Conservation (phyloP, 1,140 invertebrate genomes). For the Zaprionus ghesquierei region DNA sequence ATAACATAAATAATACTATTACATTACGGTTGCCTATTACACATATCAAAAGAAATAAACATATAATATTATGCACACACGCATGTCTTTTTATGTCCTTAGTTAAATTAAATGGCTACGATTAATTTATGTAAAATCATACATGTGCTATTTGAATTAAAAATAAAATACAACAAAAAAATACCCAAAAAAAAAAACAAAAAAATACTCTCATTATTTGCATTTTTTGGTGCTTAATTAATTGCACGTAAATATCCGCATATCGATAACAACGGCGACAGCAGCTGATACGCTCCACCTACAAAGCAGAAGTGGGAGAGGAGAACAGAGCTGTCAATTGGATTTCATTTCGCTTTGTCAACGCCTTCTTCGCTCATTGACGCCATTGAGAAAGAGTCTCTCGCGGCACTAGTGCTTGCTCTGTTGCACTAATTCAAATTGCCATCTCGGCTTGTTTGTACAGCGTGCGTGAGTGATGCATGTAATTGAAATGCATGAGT, state of each 20-base stretch:
- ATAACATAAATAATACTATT: constrained; percentile 43
- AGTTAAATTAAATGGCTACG: constrained; percentile 62
- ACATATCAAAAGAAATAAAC: constrained; percentile 33
- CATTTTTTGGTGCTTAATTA: background rate
- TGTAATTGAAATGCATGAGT: constrained; percentile 11
- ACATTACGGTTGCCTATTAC: constrained; percentile 41
- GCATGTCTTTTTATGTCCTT: constrained; percentile 55
- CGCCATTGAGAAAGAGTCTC: constrained; percentile 28
- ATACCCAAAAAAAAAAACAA: background rate
- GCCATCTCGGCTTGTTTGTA: constrained; percentile 12
- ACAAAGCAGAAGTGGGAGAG: constrained; percentile 1
- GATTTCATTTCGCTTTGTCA: constrained; percentile 25
- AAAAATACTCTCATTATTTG: background rate
- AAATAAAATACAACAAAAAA: constrained; percentile 26
- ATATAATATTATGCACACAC: constrained; percentile 18
- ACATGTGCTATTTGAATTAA: constrained; percentile 72
- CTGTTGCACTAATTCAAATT: constrained; percentile 20
- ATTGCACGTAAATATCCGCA: background rate
- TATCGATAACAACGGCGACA: background rate
- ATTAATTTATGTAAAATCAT: constrained; percentile 71
- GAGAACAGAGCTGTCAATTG: constrained; percentile 12
- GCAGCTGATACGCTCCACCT: constrained; percentile 37
- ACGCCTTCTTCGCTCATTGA: constrained; percentile 33
- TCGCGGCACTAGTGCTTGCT: constrained; percentile 22
- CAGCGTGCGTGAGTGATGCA: background rate